Percentiles rank a stretch among this genome's conserved stretches.
Conservation (phyloP, 2,888 invertebrate species). For the Pammene fasciana region DNA sequence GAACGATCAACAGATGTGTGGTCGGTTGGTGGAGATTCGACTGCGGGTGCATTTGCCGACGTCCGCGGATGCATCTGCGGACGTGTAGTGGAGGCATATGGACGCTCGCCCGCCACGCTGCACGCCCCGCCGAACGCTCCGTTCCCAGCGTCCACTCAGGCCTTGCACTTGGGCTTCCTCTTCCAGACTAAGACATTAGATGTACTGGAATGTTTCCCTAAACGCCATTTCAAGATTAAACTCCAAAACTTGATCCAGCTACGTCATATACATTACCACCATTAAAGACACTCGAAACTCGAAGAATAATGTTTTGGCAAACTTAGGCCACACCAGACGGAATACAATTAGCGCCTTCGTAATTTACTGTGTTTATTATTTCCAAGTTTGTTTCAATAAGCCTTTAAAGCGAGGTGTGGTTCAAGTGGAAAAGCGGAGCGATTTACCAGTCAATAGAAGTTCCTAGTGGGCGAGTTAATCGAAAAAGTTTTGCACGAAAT, state of each 20-base stretch:
- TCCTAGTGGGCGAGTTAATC: too few species aligned
- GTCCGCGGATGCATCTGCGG: neutral
- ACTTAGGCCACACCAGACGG: slow-evolving; percentile 44
- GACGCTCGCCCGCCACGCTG: too few species aligned
- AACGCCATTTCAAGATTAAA: too few species aligned
- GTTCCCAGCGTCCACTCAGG: too few species aligned
- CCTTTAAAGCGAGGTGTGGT: slow-evolving; percentile 35
- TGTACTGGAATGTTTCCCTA: too few species aligned
- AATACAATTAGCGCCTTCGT: slow-evolving; percentile 59
- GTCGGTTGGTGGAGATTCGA: neutral
- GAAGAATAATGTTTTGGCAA: slow-evolving; percentile 42
- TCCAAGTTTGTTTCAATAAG: slow-evolving; percentile 60
- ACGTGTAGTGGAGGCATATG: too few species aligned
- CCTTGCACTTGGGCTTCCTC: too few species aligned
- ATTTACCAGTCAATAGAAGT: neutral
- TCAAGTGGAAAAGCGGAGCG: neutral
- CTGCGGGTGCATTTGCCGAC: slow-evolving; percentile 1
- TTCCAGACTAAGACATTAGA: too few species aligned
- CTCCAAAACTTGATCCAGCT: too few species aligned
- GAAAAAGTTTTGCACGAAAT: too few species aligned
- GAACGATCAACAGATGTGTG: slow-evolving; percentile 9
- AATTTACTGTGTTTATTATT: slow-evolving; percentile 61
- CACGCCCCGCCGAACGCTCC: too few species aligned
- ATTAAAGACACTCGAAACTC: slow-evolving; percentile 27
- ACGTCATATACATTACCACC: slow-evolving; percentile 6